Conservation (phyloP, 2,113 vertebrate genomes). For the Channa maculata region DNA sequence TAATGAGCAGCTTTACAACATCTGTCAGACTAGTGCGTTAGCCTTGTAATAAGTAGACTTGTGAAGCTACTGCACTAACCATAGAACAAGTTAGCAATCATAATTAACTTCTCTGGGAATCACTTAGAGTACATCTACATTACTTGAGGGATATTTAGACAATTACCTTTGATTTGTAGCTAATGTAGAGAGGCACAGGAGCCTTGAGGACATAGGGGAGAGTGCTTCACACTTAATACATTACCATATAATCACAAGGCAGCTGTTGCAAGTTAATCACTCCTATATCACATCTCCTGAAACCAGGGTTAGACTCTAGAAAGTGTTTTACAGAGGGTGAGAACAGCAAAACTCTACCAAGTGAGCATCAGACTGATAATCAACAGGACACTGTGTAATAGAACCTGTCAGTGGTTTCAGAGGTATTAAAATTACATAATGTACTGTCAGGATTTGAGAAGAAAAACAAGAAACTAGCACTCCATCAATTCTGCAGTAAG, state of each 20-base stretch:
- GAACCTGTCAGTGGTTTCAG: conserved; percentile 10
- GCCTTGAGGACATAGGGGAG: conserved; percentile 22
- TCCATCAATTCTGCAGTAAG: background rate
- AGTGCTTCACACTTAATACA: conserved; percentile 34
- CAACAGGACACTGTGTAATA: conserved; percentile 4
- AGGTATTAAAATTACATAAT: conserved; percentile 23
- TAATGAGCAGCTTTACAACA: conserved; percentile 8
- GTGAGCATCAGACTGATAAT: conserved; percentile 4
- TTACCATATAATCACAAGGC: conserved; percentile 51
- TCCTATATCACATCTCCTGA: conserved; percentile 31
- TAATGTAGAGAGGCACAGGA: conserved; percentile 40
- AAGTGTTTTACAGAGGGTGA: conserved; percentile 17
- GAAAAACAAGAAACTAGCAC: background rate
- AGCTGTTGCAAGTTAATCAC: conserved; percentile 42
- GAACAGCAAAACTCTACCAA: conserved; percentile 5
- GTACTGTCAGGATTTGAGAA: conserved; percentile 25
- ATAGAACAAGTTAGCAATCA: conserved; percentile 2
- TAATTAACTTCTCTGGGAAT: conserved; percentile 6
- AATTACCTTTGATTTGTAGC: conserved; percentile 18
- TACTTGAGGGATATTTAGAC: conserved; percentile 8
- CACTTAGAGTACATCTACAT: conserved; percentile 4
- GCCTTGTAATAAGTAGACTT: conserved; percentile 5
- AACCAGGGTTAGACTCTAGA: conserved; percentile 12
- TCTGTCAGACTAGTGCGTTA: conserved; percentile 4
- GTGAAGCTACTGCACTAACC: conserved; percentile 14